A percentile compares a stretch with the other conserved stretches of the same genome.
Conservation (phyloP, 2,888 invertebrate genomes). For the Physocephala rufipes region DNA sequence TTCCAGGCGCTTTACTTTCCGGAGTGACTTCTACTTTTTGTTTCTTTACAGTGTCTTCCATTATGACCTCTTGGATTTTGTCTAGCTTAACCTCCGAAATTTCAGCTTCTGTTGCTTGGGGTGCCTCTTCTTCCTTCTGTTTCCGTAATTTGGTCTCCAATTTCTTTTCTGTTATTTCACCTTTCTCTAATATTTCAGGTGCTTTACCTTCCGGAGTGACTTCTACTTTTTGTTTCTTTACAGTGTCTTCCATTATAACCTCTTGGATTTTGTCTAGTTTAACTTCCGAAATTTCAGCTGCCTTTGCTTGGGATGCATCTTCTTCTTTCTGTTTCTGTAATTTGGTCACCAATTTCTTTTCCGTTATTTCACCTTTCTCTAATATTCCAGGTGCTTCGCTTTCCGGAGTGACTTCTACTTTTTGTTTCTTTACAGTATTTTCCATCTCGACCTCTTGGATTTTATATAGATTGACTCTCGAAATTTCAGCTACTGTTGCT, state of each 20-base stretch:
- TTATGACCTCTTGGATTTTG: not conserved
- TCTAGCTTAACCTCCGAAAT: not conserved
- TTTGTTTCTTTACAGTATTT: not conserved
- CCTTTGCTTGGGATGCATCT: constrained; percentile 36
- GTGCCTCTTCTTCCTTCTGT: not conserved
- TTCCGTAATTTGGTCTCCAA: not conserved
- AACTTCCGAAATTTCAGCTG: constrained; percentile 42
- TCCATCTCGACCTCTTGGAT: not conserved
- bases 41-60: not conserved
- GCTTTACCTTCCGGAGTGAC: constrained; percentile 36
- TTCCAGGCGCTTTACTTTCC: not conserved
- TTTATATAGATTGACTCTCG: constrained; percentile 3
- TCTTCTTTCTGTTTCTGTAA: constrained; percentile 42
- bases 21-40: not conserved
- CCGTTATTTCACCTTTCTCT: constrained; percentile 42
- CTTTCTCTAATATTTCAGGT: not conserved
- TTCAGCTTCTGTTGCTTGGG: constrained; percentile 11
- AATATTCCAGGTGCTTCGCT: not conserved
- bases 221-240: not conserved
- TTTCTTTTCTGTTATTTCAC: not conserved
- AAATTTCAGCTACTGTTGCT: constrained; percentile 17
- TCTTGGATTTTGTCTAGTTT: not conserved
- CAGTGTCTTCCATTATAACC: constrained; percentile 3
- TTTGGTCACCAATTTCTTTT: constrained; percentile 42
- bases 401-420: not conserved